Base-by-base conservation (phyloP, 2,113 vertebrate species). In the Pelusios castaneus region DNA sequence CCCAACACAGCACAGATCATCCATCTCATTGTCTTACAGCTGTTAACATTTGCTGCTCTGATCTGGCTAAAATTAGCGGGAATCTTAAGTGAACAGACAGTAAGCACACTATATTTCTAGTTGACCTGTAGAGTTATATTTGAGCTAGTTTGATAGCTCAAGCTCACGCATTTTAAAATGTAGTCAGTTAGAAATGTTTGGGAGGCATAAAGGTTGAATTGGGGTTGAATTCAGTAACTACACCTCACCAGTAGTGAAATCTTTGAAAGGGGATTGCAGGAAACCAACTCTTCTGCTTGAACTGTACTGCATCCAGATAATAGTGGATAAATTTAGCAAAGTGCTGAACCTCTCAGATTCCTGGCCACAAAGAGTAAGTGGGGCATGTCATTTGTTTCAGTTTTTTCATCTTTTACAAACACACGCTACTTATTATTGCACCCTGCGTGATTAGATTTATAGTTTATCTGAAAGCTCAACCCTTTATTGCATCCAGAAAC, bases 401-500 rank as follows among this genome's bases (percentile, higher is more conserved):
- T 85, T 80, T 84, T 96, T 89, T 86, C 55, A 49, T 78, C 70
- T 38, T 60, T 63, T 82, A 88, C 67, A 95, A 95, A 45, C 34
- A 67, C 63, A 75, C 14, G 49, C 82, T 79, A 93, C 86, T 77
- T 88, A 95, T 96, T 97, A 93, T 82, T 93, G 14, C 84, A 70
- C 80, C 88, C 92, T 82, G 77, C 89, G 95, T 97, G 94, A 96
- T 96, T 95, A 96, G 82, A 91, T 89, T 93, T 96, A 93, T 95
- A 92, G 96, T 97, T 97, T 96, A 96, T 97, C 95, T 90, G 55
- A 97, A 94, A 95, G 90, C 93, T 91, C 95, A 95, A 91, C 95
- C 90, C 87, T 92, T 97, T 85, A 94, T 89, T 96, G 82, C 83
- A 95, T 95, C 92, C 89, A 96, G 95, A 97, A 97, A 80, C 96